These are phyloP conservation scores for Perca fluviatilis DNA, from an alignment of 2,113 vertebrate species.

Conservation along the genomic window DNA sequence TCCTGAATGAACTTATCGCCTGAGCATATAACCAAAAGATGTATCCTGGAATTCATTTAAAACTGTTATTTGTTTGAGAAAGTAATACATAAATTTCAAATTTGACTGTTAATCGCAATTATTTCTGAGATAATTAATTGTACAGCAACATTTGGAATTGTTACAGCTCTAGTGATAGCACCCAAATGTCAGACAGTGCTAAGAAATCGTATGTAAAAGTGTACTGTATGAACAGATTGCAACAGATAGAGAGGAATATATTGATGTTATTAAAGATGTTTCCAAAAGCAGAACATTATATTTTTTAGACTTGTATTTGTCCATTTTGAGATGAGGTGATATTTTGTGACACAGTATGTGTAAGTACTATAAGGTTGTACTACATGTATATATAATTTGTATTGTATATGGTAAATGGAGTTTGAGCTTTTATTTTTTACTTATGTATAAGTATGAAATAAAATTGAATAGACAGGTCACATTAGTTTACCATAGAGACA, in stretches of 20 bases:
- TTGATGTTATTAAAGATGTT: background rate
- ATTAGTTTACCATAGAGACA: slow-evolving; percentile 9
- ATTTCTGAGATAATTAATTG: too few species aligned
- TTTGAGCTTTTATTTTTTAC: background rate
- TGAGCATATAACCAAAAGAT: too few species aligned
- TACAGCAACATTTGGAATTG: too few species aligned
- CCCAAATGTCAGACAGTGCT: background rate
- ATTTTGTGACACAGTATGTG: background rate
- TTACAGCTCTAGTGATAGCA: background rate
- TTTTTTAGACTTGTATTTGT: background rate
- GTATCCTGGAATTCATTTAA: too few species aligned
- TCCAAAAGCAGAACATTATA: background rate
- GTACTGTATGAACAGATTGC: too few species aligned
- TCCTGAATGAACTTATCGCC: too few species aligned
- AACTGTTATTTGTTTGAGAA: too few species aligned
- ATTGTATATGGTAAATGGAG: background rate
- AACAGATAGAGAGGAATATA: background rate
- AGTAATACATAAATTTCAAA: too few species aligned
- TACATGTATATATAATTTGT: background rate
- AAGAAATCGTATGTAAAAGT: background rate
- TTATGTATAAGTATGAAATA: background rate
- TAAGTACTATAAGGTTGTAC: background rate
- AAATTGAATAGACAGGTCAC: slow-evolving; percentile 14
- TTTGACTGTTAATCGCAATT: too few species aligned
- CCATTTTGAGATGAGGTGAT: background rate